These are phyloP conservation scores for Ataeniobius toweri DNA, from an alignment of 2,797 vertebrate genomes.

Conservation along the genomic window DNA sequence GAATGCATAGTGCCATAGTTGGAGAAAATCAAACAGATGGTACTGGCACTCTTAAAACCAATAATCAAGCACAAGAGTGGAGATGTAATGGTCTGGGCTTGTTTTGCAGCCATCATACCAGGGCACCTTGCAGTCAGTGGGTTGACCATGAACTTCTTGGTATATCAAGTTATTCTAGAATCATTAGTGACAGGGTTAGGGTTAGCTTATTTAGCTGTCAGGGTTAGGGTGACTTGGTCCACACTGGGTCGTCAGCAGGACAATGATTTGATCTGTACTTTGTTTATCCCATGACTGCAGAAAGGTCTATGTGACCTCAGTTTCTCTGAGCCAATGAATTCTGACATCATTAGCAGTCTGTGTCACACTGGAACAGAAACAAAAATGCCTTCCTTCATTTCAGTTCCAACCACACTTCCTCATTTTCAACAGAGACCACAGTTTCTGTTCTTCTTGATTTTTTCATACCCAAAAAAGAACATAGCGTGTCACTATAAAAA, in stretches of 20 bases:
- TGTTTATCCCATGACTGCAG: not conserved
- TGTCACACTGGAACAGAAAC: constrained; percentile 9
- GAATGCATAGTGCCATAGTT: too few relatives aligned
- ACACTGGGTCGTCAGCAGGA: not conserved
- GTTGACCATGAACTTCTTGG: not conserved
- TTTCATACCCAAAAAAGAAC: constrained; percentile 16
- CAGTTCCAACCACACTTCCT: constrained; percentile 10
- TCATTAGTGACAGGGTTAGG: not conserved
- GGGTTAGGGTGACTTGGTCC: too few relatives aligned
- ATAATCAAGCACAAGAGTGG: too few relatives aligned
- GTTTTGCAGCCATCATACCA: too few relatives aligned
- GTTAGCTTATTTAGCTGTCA: not conserved
- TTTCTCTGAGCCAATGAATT: constrained; percentile 12
- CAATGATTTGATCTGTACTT: not conserved
- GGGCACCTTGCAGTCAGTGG: not conserved
- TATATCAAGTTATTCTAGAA: not conserved
- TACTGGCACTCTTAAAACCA: too few relatives aligned
- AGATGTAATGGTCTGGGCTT: too few relatives aligned
- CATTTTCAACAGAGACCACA: constrained; percentile 17
- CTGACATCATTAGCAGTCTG: not conserved
- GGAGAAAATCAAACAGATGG: too few relatives aligned
- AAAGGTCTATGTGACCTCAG: constrained; percentile 2
- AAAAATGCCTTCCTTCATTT: constrained; percentile 18
- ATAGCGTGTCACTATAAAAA: constrained; percentile 4
- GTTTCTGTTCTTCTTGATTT: not conserved